phyloP scores from a whole-genome alignment of 1,140 invertebrate species.

The Microplitis mediator region DNA sequence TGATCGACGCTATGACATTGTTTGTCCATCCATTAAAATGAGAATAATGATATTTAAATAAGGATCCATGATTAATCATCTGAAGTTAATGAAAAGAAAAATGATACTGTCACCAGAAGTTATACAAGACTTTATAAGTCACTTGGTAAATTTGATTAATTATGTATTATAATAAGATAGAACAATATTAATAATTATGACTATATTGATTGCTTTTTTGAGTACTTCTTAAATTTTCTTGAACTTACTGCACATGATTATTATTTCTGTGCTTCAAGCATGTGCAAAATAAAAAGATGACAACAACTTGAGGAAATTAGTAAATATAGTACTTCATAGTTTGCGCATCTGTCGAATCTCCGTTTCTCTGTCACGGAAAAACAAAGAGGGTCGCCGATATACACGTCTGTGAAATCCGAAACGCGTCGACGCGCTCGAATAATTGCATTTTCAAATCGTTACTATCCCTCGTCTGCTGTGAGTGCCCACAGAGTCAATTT shows the following conservation, averaged over 20 bases:
- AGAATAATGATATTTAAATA: conserved; percentile 4
- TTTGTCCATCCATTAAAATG: conserved; percentile 12
- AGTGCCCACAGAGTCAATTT: conserved; percentile 26
- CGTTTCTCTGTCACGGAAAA: neutral
- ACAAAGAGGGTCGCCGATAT: conserved; percentile 2
- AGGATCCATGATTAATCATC: neutral
- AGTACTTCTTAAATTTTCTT: no score
- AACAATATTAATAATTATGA: no score
- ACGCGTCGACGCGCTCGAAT: conserved; percentile 37
- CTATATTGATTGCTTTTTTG: no score
- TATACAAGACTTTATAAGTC: neutral
- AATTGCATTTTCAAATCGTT: conserved; percentile 46
- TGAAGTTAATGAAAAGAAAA: conserved; percentile 9
- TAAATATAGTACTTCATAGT: neutral
- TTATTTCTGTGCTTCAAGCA: no score
- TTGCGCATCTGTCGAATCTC: conserved; percentile 26
- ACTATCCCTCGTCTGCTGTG: conserved; percentile 6
- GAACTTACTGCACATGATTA: no score
- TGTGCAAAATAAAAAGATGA: no score
- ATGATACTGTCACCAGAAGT: neutral
- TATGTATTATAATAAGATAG: no score
- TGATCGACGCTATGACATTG: conserved; percentile 1
- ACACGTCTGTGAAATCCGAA: conserved; percentile 20
- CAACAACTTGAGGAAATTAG: neutral
- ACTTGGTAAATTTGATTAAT: no score